These are phyloP conservation scores for Brachyopa scutellaris DNA, from an alignment of 2,888 invertebrate species.

Conservation along the genomic window DNA sequence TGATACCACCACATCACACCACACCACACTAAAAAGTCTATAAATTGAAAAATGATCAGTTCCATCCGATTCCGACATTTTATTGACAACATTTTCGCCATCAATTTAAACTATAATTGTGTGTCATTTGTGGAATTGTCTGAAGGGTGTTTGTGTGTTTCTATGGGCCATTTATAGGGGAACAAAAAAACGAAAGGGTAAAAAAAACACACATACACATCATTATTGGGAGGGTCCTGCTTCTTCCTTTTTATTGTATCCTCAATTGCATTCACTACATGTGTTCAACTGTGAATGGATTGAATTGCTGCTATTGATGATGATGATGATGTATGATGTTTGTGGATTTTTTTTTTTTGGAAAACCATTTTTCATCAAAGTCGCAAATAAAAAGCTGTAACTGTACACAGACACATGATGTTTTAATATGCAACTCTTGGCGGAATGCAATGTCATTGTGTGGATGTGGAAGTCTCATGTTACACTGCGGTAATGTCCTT, in stretches of 20 bases:
- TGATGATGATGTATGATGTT: slow-evolving; percentile 71
- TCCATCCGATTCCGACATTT: slow-evolving; percentile 36
- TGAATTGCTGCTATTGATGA: slow-evolving; percentile 44
- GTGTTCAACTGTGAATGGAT: slow-evolving; percentile 55
- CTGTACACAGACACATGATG: slow-evolving; percentile 9
- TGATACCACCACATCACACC: too few relatives aligned
- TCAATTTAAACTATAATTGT: slow-evolving; percentile 71
- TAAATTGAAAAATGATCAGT: slow-evolving; percentile 70
- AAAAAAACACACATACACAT: slow-evolving; percentile 41
- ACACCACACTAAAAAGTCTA: slow-evolving; percentile 3
- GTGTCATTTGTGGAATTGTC: slow-evolving; percentile 63
- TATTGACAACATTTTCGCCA: slow-evolving; percentile 70
- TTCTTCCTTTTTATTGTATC: slow-evolving; percentile 41
- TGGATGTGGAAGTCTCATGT: slow-evolving; percentile 43
- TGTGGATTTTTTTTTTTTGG: slow-evolving; percentile 24
- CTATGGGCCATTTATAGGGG: background rate
- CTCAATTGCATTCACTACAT: slow-evolving; percentile 51
- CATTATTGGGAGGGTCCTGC: slow-evolving; percentile 57
- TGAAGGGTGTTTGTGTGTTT: slow-evolving; percentile 40
- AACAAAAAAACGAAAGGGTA: slow-evolving; percentile 38
- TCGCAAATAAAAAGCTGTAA: background rate
- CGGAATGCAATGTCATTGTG: slow-evolving; percentile 51
- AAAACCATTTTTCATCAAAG: slow-evolving; percentile 62
- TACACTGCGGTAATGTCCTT: slow-evolving; percentile 16
- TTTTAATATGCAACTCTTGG: slow-evolving; percentile 50